Base-by-base conservation (phyloP, 2,797 vertebrate genomes). In the Sebastes hubbsi region DNA sequence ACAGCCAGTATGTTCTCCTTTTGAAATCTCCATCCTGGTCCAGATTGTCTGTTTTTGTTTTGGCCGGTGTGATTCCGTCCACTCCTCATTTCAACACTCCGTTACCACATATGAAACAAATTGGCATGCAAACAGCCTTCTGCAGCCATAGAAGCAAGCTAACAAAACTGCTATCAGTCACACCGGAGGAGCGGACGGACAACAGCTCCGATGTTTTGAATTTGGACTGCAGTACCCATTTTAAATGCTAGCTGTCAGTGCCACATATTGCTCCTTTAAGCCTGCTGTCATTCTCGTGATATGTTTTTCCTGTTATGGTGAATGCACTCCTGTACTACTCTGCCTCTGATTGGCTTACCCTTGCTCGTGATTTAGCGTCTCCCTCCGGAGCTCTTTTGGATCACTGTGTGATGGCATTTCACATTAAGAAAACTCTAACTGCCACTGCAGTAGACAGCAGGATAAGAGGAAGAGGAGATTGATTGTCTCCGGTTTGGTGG, bases 401-500 rank as follows among this genome's bases (percentile, higher is more conserved):
- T 85, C 75, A 71, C 64, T 77, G 65, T 66, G 81, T 81, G 77
- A 90, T 87, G 85, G 75, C 87, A 78, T 87, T 78, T 89, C 77
- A 76, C 73, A 84, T 84, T 80, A 86, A 85, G 64, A 87, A 87
- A 84, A 75, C 46, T 74, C 69, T 80, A 71, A 78, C 71, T 88
- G 85, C 78, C 79, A 75, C 85, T 68, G 79, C 76, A 81, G 81
- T 71, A 83, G 84, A 81, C 88, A 85, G 80, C 79, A 52, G 68
- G 85, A 77, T 65, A 86, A 91, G 75, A 81, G 72, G 72, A 83
- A 70, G 78, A 78, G 79, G 72, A 87, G 91, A 88, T 83, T 87
- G 85, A 93, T 88, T 82, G 86, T 90, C 85, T 91, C 87, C 74
- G 62, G 85, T 91, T 89, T 86, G 84, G 73, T 88, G 89, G 86